Evolutionary conservation across 2,797 vertebrate genomes (phyloP), one percentile per base, ranked within the genome.

Genomic region (Acrocephalus scirpaceus): DNA sequence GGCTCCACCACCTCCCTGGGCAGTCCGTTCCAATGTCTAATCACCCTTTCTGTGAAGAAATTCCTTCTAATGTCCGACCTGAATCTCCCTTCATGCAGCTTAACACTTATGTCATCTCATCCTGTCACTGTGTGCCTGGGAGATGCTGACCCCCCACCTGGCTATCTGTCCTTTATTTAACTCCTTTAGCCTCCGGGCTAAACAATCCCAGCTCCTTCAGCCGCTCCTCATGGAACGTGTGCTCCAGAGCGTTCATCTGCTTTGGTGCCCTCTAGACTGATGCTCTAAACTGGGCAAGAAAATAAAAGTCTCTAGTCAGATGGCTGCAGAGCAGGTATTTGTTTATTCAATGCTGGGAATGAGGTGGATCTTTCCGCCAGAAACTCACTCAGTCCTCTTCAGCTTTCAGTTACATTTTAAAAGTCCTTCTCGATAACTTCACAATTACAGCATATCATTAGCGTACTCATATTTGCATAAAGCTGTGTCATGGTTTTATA

Each of bases 21-120:
- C 15, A 34, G 10, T 25, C 5, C 2, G 0, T 54, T 47, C 25
- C 30, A 11, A 5, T 22, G 18, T 16, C 7, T 51, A 16, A 17
- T 11, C 26, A 11, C 21, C 4, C 15, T 32, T 8, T 32, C 30
- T 36, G 26, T 20, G 15, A 36, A 32, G 48, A 32, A 48, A 27
- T 23, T 27, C 6, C 15, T 61, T 13, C 32, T 34, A 4, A 6
- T 75, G 22, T 36, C 42, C 11, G 16, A 15, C 15, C 48, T 23
- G 34, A 22, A 22, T 45, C 11, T 11, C 61, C 16, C 13, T 10
- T 73, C 9, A 10, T 16, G 16, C 19, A 23, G 13, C 2, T 47
- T 22, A 16, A 13, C 0, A 3, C 14, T 15, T 9, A 2, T 4
- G 5, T 8, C 7, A 13, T 22, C 20, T 53, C 30, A 51, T 30